Evolutionary conservation across 1,140 invertebrate species (phyloP).

Genomic region (Drosophila orosa): DNA sequence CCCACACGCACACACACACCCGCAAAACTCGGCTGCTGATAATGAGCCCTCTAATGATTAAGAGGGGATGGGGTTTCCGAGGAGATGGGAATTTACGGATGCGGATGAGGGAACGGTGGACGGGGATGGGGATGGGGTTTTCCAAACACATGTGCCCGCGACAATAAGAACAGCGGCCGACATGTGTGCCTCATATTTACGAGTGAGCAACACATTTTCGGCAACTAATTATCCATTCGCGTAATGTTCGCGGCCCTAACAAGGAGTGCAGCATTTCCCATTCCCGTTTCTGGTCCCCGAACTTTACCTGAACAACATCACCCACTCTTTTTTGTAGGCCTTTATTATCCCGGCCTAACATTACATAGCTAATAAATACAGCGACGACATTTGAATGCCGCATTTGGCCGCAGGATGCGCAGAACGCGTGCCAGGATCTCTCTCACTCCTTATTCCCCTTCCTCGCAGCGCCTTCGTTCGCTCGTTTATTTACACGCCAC

Average conservation of each 20-base stretch:
- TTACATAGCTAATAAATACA: constrained; percentile 66
- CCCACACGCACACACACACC: constrained; percentile 37
- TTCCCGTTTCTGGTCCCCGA: constrained; percentile 1
- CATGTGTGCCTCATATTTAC: constrained; percentile 82
- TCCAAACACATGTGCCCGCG: constrained; percentile 55
- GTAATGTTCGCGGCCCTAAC: constrained; percentile 73
- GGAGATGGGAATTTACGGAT: constrained; percentile 18
- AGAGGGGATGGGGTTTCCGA: constrained; percentile 29
- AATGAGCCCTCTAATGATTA: constrained; percentile 80
- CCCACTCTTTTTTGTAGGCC: constrained; percentile 13
- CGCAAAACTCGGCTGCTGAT: constrained; percentile 60
- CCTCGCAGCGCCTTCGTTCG: not conserved
- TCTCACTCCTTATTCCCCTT: constrained; percentile 2
- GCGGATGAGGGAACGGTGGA: not conserved
- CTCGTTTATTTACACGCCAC: constrained; percentile 74
- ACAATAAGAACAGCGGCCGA: constrained; percentile 46
- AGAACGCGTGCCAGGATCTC: constrained; percentile 46
- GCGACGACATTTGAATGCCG: constrained; percentile 46
- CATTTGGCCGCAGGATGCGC: constrained; percentile 66
- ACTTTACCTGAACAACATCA: constrained; percentile 56
- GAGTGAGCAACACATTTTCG: constrained; percentile 79
- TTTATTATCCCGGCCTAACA: constrained; percentile 35
- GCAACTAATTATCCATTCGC: constrained; percentile 84
- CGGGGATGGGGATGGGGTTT: constrained; percentile 6
- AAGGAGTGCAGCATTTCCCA: constrained; percentile 11